A percentile compares a stretch with the other conserved stretches of the same genome.
Evolutionary conservation across 2,888 invertebrate species (phyloP).

Genomic region (Tethea ocularis): DNA sequence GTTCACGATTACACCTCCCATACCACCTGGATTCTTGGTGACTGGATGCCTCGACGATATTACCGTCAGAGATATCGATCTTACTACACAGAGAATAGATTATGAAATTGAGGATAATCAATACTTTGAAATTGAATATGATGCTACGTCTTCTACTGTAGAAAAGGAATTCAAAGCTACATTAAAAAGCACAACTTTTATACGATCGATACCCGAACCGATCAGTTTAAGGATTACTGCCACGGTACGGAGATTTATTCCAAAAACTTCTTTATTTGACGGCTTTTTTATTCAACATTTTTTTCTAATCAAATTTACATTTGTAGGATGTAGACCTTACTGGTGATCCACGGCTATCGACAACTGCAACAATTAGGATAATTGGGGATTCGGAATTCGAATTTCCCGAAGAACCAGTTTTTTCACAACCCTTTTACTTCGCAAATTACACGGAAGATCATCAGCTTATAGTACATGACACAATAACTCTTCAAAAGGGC

Average conservation of each 20-base stretch:
- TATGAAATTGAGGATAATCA: conserved; percentile 64
- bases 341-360: conserved; percentile 46
- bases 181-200: conserved; percentile 59
- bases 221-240: conserved; percentile 61
- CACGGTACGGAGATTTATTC: conserved; percentile 56
- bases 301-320: conserved; percentile 8
- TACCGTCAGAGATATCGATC: conserved; percentile 77
- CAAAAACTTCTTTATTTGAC: too few relatives aligned
- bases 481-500: conserved; percentile 60
- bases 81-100: conserved; percentile 71
- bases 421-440: conserved; percentile 68
- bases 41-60: conserved; percentile 71
- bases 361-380: conserved; percentile 56
- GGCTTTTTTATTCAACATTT: conserved; percentile 4
- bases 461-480: conserved; percentile 44
- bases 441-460: conserved; percentile 63
- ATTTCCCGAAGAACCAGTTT: conserved; percentile 73
- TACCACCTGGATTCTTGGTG: conserved; percentile 69
- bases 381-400: conserved; percentile 58
- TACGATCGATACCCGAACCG: conserved; percentile 62
- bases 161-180: conserved; percentile 65
- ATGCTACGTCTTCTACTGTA: conserved; percentile 35
- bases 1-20: conserved; percentile 74
- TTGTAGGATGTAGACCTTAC: conserved; percentile 69
- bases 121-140: conserved; percentile 64